Base-by-base conservation (phyloP, 2,797 vertebrate genomes). In the Emydoidea blandingii region DNA sequence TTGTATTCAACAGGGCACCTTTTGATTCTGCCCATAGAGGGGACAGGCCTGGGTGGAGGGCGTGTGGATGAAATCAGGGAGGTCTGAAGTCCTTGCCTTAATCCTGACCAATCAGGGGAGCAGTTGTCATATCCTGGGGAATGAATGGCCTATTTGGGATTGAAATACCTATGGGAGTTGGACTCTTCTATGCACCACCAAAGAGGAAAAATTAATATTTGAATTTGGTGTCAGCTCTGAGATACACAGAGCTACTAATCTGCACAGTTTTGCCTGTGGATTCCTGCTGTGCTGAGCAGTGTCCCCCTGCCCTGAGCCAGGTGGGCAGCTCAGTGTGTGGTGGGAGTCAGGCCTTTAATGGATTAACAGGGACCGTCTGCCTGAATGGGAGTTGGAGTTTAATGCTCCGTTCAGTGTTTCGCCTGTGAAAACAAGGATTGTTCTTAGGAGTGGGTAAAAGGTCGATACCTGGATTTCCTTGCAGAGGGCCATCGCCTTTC, bases 351-450 rank as follows among this genome's bases (percentile, higher is more conserved):
- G 18, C 9, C 49, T 16, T 31, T 52, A 79, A 52, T 52, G 49
- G 29, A 81, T 59, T 49, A 79, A 78, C 54, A 34, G 37, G 18
- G 41, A 41, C 14, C 5, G 29, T 52, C 79, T 16, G 44, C 18
- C 65, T 54, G 47, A 88, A 27, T 21, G 47, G 85, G 56, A 87
- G 76, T 12, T 50, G 0, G 34, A 19, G 11, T 81, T 81, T 85
- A 81, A 82, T 54, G 49, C 19, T 53, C 91, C 31, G 41, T 86
- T 85, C 79, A 86, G 34, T 34, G 10, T 65, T 81, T 89, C 37
- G 81, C 82, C 78, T 92, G 79, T 92, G 83, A 92, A 92, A 92
- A 92, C 65, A 92, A 85, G 65, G 54, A 50, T 81, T 89, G 65
- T 85, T 89, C 78, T 76, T 14, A 79, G 50, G 37, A 53, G 29